phyloP scores from a whole-genome alignment of 2,797 vertebrate species.

The Fringilla coelebs region DNA sequence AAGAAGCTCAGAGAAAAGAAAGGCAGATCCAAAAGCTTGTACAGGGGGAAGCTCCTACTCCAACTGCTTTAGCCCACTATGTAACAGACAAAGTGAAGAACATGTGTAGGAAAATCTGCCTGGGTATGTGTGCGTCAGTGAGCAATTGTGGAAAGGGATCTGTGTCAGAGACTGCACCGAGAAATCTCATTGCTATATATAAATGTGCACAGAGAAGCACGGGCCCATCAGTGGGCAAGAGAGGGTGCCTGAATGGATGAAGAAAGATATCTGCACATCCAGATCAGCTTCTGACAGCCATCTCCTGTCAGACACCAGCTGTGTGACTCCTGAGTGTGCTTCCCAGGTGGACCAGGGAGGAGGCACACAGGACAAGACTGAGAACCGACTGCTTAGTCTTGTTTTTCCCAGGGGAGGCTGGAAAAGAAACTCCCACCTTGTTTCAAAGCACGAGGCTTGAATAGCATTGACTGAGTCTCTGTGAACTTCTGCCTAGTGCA shows the following conservation, averaged over 20 bases:
- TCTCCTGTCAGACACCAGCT: not conserved
- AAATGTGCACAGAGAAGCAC: not conserved
- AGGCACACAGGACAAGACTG: not conserved
- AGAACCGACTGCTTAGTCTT: fast-evolving
- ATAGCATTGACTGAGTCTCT: fast-evolving
- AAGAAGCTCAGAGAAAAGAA: conserved; percentile 23
- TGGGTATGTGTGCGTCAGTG: not conserved
- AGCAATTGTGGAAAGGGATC: not conserved
- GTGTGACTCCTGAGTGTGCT: fast-evolving
- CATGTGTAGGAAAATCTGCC: conserved; percentile 11
- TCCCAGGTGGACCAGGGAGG: not conserved
- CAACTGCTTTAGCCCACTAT: not conserved
- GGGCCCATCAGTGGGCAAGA: not conserved
- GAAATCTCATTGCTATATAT: not conserved
- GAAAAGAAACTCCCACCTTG: not conserved
- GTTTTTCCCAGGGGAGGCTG: not conserved
- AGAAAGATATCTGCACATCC: not conserved
- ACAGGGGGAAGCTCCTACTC: not conserved
- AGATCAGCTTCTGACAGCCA: not conserved
- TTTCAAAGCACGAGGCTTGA: not conserved
- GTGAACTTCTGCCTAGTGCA: not conserved
- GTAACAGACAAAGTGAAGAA: not conserved
- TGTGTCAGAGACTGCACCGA: not conserved
- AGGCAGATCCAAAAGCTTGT: not conserved
- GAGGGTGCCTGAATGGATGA: not conserved